Conservation (phyloP, 2,888 invertebrate genomes). For the Drosophila leonis region DNA sequence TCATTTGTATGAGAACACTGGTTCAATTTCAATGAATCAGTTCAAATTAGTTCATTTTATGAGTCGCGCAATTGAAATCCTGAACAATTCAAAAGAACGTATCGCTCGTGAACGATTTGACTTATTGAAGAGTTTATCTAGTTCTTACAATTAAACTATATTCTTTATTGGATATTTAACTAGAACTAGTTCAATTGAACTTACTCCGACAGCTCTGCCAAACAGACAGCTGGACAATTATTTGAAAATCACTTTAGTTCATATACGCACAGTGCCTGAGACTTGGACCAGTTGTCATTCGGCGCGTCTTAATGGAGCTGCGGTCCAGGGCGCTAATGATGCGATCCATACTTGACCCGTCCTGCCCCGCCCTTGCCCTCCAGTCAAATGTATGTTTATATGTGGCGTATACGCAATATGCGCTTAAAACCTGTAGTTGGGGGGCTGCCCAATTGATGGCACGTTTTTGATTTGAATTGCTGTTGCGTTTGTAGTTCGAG, state of each 20-base stretch:
- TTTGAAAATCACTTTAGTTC: constrained; percentile 81
- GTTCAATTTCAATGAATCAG: not conserved
- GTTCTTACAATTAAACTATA: too few species aligned
- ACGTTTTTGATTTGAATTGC: constrained; percentile 73
- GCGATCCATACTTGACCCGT: constrained; percentile 52
- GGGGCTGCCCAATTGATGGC: constrained; percentile 53
- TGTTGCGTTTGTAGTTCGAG: constrained; percentile 46
- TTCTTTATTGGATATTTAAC: not conserved
- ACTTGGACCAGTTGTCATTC: constrained; percentile 78
- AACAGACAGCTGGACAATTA: constrained; percentile 40
- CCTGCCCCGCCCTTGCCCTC: not conserved
- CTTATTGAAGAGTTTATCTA: too few species aligned
- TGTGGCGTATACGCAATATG: constrained; percentile 34
- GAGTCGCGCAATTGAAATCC: too few species aligned
- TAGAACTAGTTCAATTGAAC: not conserved
- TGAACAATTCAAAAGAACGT: too few species aligned
- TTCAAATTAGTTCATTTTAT: not conserved
- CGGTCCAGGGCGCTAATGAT: constrained; percentile 76
- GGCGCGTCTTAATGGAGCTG: constrained; percentile 59
- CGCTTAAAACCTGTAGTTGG: constrained; percentile 18
- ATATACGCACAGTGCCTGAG: constrained; percentile 66
- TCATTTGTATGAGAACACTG: not conserved
- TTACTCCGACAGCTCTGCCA: not conserved
- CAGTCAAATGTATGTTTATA: not conserved
- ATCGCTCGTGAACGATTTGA: too few species aligned